Percentiles rank a stretch among this genome's conserved stretches.
These are phyloP conservation scores for Ostrea edulis DNA, from an alignment of 1,140 invertebrate species.

Conservation along the genomic window DNA sequence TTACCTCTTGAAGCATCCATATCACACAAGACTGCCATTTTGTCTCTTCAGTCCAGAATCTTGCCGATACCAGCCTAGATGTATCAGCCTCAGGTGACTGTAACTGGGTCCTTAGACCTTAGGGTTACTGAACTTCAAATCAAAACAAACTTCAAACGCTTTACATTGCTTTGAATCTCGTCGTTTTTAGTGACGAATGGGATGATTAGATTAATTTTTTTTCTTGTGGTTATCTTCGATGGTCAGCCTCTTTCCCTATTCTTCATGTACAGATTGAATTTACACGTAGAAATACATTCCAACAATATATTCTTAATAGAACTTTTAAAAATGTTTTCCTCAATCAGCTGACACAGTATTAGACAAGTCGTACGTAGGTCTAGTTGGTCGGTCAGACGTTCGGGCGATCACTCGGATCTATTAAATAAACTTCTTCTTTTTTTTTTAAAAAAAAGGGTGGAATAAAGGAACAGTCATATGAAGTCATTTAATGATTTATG, in stretches of 20 bases:
- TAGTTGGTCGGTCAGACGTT: background rate
- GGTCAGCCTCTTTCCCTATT: background rate
- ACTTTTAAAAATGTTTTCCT: background rate
- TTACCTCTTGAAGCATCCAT: slow-evolving; percentile 10
- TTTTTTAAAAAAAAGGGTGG: no score
- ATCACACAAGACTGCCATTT: background rate
- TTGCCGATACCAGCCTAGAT: background rate
- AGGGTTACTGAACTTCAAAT: background rate
- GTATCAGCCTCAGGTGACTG: background rate
- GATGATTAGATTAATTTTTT: background rate
- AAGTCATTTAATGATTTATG: no score
- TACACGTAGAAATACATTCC: background rate
- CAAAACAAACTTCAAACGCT: background rate
- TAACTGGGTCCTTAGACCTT: background rate
- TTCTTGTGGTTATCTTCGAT: background rate
- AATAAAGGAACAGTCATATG: no score
- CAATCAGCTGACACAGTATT: background rate
- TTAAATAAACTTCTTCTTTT: no score
- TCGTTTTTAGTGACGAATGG: background rate
- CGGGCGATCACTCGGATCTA: no score
- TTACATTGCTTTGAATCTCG: background rate
- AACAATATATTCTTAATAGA: background rate
- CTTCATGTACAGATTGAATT: background rate
- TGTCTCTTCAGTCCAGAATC: background rate
- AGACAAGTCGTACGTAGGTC: background rate